Conservation (phyloP, 2,113 vertebrate species). For the Platysteira castanea region DNA sequence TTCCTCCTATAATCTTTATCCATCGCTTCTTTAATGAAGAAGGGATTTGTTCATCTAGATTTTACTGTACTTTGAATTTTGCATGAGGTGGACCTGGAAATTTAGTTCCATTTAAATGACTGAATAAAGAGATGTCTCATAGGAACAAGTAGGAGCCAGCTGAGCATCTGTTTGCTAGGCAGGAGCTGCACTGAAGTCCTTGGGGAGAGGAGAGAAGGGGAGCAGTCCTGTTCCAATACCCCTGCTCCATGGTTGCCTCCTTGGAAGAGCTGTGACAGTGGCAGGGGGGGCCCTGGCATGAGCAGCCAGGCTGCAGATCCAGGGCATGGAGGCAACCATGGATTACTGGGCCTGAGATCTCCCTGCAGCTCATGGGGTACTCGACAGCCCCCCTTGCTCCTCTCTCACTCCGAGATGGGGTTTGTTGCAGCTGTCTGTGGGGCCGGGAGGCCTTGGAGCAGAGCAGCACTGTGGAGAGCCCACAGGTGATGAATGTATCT, state of each 20-base stretch:
- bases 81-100: background rate
- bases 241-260: background rate
- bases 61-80: background rate
- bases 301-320: background rate
- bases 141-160: background rate
- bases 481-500: background rate
- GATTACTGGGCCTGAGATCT: background rate
- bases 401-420: background rate
- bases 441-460: background rate
- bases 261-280: accelerated
- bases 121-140: background rate
- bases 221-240: background rate
- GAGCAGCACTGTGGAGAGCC: background rate
- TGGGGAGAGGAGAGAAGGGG: background rate
- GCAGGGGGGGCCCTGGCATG: background rate
- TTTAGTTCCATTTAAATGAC: background rate
- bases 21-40: background rate
- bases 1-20: background rate
- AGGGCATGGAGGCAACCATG: background rate
- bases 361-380: accelerated
- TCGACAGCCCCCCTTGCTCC: accelerated
- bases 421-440: background rate
- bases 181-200: background rate
- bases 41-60: background rate
- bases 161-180: background rate